Percentiles rank a stretch among this genome's conserved stretches.
These are phyloP conservation scores for Eurois occulta DNA, from an alignment of 2,888 invertebrate species.

Conservation along the genomic window DNA sequence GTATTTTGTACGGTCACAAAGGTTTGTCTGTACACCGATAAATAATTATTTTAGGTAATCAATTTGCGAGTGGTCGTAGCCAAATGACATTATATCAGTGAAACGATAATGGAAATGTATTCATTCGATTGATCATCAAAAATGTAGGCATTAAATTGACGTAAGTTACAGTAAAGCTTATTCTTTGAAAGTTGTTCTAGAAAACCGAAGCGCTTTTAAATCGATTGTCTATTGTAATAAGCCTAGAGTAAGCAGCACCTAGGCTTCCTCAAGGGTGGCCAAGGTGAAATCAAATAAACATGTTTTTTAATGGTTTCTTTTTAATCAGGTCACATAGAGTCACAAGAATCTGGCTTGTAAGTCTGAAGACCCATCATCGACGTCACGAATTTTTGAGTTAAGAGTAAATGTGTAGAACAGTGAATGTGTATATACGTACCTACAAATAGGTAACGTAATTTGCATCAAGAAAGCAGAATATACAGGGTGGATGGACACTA, in stretches of 20 bases:
- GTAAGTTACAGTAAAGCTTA: not conserved
- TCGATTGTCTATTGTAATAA: not conserved
- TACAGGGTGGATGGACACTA: no score
- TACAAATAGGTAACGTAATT: not conserved
- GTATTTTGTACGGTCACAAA: not conserved
- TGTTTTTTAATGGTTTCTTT: not conserved
- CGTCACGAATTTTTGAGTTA: not conserved
- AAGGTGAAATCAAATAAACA: not conserved
- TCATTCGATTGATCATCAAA: no score
- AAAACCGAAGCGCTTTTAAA: not conserved
- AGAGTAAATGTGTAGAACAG: not conserved
- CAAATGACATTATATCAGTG: not conserved
- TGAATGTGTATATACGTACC: not conserved
- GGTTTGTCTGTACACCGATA: not conserved
- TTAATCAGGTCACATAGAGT: not conserved
- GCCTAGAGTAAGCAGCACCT: no score
- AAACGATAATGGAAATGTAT: not conserved
- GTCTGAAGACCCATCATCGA: not conserved
- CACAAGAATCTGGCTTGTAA: not conserved
- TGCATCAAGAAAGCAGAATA: constrained; percentile 11
- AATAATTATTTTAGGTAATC: no score
- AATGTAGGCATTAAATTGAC: not conserved
- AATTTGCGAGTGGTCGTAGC: not conserved
- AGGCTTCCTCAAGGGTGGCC: not conserved
- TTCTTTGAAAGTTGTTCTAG: not conserved